Percentiles rank a stretch among this genome's conserved stretches.
These are phyloP conservation scores for Osmoderma eremita DNA, from an alignment of 2,888 invertebrate genomes.

Conservation along the genomic window DNA sequence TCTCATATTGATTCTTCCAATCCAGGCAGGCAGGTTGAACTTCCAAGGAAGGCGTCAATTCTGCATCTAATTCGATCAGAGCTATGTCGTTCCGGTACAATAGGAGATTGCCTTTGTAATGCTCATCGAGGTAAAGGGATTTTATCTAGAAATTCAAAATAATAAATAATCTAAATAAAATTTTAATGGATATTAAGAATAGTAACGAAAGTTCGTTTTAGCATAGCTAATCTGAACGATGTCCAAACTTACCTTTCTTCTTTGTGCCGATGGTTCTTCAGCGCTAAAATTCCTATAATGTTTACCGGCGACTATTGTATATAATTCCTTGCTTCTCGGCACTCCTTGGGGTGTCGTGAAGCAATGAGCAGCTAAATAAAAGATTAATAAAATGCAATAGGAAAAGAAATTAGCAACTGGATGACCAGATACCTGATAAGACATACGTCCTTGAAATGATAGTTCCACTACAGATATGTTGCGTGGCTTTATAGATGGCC, in stretches of 20 bases:
- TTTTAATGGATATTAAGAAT: background rate
- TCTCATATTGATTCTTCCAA: conserved; percentile 45
- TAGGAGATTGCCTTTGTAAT: conserved; percentile 50
- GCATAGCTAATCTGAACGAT: background rate
- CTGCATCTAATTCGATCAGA: conserved; percentile 52
- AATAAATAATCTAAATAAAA: too few species aligned
- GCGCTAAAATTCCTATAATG: conserved; percentile 53
- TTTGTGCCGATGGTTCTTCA: conserved; percentile 46
- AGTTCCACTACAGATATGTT: conserved; percentile 34
- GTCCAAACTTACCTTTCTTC: conserved; percentile 7
- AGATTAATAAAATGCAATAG: background rate
- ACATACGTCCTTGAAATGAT: conserved; percentile 25
- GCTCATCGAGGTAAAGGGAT: conserved; percentile 47
- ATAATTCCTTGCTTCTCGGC: conserved; percentile 35
- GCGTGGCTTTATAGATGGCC: conserved; percentile 17
- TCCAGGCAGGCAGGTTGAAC: conserved; percentile 60
- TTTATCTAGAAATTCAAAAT: conserved; percentile 45
- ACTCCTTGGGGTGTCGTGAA: conserved; percentile 48
- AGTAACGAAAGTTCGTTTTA: background rate
- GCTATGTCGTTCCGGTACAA: conserved; percentile 57
- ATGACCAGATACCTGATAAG: conserved; percentile 33
- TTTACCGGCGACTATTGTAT: conserved; percentile 56
- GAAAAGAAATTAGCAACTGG: background rate
- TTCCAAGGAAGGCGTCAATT: conserved; percentile 53
- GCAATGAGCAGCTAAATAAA: conserved; percentile 50